Conservation (phyloP, 30 jellyfish, hydroid and myxozoan species). For the Hydra vulgaris region DNA sequence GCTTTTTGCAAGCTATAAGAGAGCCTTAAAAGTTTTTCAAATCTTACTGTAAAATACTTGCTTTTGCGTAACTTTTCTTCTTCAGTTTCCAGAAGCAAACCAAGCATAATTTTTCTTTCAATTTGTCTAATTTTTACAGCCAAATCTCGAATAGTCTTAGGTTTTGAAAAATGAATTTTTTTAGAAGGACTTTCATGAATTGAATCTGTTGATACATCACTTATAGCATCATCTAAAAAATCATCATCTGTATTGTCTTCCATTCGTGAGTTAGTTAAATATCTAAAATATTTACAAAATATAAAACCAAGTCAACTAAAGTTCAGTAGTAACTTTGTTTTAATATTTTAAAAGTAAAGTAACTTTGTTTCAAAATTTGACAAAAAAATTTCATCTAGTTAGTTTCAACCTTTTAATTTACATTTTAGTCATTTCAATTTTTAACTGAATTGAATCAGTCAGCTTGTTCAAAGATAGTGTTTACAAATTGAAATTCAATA, state of each 20-base stretch:
- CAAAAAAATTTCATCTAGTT: too few species aligned
- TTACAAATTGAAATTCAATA: too few species aligned
- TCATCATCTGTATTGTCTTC: slow-evolving; percentile 14
- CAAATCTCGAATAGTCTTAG: slow-evolving; percentile 17
- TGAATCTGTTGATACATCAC: slow-evolving; percentile 23
- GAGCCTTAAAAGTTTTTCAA: slow-evolving; percentile 17
- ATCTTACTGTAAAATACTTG: slow-evolving; percentile 16
- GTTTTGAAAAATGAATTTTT: slow-evolving; percentile 21
- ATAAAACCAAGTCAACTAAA: too few species aligned
- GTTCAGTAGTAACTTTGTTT: too few species aligned
- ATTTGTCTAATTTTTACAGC: slow-evolving; percentile 27
- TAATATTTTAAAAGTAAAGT: too few species aligned
- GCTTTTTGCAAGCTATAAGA: slow-evolving; percentile 8
- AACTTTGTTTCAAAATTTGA: too few species aligned
- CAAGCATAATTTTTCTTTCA: slow-evolving; percentile 29
- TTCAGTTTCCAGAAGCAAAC: slow-evolving; percentile 15
- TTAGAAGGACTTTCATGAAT: slow-evolving; percentile 32
- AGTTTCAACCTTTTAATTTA: too few species aligned
- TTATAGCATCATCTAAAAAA: slow-evolving; percentile 22
- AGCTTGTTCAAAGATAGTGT: too few species aligned
- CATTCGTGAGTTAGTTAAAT: not conserved
- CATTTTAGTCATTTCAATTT: too few species aligned
- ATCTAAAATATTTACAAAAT: not conserved
- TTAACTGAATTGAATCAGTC: too few species aligned
- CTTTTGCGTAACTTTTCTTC: slow-evolving; percentile 29